Conservation (phyloP, 2,888 invertebrate species). For the Cryptophagus acutangulus region DNA sequence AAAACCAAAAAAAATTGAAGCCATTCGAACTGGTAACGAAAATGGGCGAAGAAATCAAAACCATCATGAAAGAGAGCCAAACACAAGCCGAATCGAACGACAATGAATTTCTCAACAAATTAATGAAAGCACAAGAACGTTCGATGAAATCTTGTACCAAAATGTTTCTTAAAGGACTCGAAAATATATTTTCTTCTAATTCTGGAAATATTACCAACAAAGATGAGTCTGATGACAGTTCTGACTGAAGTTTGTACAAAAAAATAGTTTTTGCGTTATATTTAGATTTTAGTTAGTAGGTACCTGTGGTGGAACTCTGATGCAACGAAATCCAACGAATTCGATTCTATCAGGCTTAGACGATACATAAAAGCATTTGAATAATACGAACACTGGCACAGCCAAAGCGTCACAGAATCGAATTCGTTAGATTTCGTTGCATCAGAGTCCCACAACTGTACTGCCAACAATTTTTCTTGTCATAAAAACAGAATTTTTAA, state of each 20-base stretch:
- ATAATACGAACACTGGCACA: no score
- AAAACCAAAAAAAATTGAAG: background rate
- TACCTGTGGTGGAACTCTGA: no score
- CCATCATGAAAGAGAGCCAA: background rate
- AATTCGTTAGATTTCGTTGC: no score
- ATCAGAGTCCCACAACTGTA: no score
- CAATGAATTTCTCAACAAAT: conserved; percentile 1
- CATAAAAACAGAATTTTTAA: background rate
- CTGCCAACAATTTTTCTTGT: background rate
- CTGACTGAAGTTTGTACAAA: background rate
- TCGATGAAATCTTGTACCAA: background rate
- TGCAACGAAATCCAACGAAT: no score
- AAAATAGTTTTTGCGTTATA: background rate
- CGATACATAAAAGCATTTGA: no score
- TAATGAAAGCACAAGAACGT: conserved; percentile 1
- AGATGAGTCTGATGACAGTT: background rate
- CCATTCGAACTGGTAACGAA: background rate
- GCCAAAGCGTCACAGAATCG: no score
- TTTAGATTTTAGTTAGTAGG: background rate
- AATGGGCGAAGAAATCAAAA: background rate
- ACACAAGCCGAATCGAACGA: background rate
- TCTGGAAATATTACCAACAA: background rate
- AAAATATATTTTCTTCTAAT: background rate
- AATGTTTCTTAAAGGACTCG: background rate
- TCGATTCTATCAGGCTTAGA: no score